Conservation (phyloP, 2,888 invertebrate genomes). For the Leucophenga montana region DNA sequence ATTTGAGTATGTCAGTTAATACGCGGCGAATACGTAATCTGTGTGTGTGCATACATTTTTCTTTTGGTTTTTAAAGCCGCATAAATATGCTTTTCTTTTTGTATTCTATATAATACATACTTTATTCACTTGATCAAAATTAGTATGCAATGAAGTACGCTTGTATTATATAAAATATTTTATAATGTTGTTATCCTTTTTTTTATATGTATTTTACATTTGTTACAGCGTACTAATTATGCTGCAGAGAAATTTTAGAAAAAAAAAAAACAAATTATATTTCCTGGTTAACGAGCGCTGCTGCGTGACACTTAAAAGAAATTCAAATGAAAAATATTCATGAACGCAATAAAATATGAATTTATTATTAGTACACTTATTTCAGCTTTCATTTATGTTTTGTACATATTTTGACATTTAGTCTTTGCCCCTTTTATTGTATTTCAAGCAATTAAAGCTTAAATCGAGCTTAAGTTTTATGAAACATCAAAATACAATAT, state of each 20-base stretch:
- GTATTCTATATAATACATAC: background rate
- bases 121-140: background rate
- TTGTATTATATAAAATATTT: background rate
- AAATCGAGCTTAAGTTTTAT: too few species aligned
- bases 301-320: background rate
- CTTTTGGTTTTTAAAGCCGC: background rate
- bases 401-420: slow-evolving; percentile 11
- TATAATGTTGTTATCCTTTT: background rate
- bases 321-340: background rate
- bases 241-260: background rate
- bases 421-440: background rate
- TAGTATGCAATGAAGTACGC: background rate
- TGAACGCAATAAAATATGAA: slow-evolving; percentile 4
- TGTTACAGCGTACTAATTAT: background rate
- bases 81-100: slow-evolving; percentile 3
- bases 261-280: background rate
- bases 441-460: too few species aligned
- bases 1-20: background rate
- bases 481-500: too few species aligned
- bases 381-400: too few species aligned
- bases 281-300: background rate
- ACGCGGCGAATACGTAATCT: background rate
- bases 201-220: background rate
- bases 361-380: background rate
- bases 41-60: background rate